phyloP scores from a whole-genome alignment of 2,113 vertebrate genomes.

The Gracilinanus agilis region DNA sequence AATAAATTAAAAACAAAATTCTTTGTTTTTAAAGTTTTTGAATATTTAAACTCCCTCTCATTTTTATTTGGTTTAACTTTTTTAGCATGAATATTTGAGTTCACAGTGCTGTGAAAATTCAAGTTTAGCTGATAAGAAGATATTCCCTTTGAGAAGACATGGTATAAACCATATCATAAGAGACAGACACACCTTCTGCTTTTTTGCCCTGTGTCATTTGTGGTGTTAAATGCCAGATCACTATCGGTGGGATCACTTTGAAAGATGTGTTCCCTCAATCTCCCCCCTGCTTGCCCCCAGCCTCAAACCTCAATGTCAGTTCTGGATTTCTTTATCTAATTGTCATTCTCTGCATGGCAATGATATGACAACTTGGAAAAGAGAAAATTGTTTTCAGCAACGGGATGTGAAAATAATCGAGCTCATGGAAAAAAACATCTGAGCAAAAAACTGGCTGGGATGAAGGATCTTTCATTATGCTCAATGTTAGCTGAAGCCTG shows the following conservation, averaged over 20 bases:
- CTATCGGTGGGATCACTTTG: not conserved
- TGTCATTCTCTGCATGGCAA: slow-evolving; percentile 7
- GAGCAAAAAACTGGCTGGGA: not conserved
- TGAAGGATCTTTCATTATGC: not conserved
- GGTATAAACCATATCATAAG: not conserved
- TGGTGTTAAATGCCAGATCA: slow-evolving; percentile 27
- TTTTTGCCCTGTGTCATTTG: slow-evolving; percentile 7
- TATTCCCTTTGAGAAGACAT: not conserved
- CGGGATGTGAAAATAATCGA: slow-evolving; percentile 5
- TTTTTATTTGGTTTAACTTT: slow-evolving; percentile 55
- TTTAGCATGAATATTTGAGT: slow-evolving; percentile 36
- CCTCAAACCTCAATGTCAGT: not conserved
- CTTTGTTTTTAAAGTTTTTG: not conserved
- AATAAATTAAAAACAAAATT: not conserved
- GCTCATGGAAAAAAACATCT: slow-evolving; percentile 14
- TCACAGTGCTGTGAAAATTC: slow-evolving; percentile 26
- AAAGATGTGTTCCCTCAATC: not conserved
- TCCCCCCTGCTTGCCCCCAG: not conserved
- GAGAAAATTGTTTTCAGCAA: slow-evolving; percentile 6
- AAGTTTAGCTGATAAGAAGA: slow-evolving; percentile 32
- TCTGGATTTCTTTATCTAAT: slow-evolving; percentile 43
- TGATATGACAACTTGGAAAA: slow-evolving; percentile 16
- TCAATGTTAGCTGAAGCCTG: not conserved
- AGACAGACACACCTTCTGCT: not conserved
- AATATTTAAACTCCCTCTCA: not conserved